Percentiles rank a stretch among this genome's conserved stretches.
Conservation (phyloP, 2,888 invertebrate genomes). For the Tortricodes alternella region DNA sequence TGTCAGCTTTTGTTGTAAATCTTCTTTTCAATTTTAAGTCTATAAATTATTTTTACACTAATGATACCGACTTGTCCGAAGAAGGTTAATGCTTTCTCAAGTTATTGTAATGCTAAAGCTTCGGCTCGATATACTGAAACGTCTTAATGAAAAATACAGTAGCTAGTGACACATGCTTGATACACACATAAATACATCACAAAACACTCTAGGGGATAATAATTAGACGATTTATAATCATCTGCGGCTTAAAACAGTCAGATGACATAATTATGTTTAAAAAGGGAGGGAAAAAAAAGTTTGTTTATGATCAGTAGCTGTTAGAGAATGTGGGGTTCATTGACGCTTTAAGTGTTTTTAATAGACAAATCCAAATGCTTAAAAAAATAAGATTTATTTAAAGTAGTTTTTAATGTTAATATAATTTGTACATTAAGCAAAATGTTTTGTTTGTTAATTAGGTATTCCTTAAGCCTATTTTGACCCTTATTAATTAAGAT, state of each 20-base stretch:
- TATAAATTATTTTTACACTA: not conserved
- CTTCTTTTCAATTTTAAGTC: not conserved
- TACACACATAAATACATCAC: conserved; percentile 49
- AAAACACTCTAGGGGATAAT: conserved; percentile 50
- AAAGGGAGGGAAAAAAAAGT: conserved; percentile 39
- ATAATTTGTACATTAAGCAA: too few relatives aligned
- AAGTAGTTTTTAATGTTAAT: too few relatives aligned
- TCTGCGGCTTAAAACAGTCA: conserved; percentile 52
- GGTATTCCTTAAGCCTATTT: too few relatives aligned
- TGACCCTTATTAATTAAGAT: too few relatives aligned
- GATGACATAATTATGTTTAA: conserved; percentile 60
- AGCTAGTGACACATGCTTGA: conserved; percentile 33
- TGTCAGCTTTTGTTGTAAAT: conserved; percentile 15
- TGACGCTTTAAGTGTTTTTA: conserved; percentile 18
- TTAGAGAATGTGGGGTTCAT: conserved; percentile 27
- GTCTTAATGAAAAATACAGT: conserved; percentile 27
- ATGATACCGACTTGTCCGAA: too few relatives aligned
- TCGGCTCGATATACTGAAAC: not conserved
- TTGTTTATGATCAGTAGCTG: conserved; percentile 32
- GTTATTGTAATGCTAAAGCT: not conserved
- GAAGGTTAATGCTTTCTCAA: conserved; percentile 2
- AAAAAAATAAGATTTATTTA: not conserved
- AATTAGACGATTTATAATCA: conserved; percentile 62
- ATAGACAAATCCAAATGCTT: conserved; percentile 1
- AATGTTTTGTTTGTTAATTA: too few relatives aligned